Evolutionary conservation across 2,888 invertebrate genomes (phyloP), one percentile per base, ranked within the genome.

Genomic region (Pristionchus mayeri): DNA sequence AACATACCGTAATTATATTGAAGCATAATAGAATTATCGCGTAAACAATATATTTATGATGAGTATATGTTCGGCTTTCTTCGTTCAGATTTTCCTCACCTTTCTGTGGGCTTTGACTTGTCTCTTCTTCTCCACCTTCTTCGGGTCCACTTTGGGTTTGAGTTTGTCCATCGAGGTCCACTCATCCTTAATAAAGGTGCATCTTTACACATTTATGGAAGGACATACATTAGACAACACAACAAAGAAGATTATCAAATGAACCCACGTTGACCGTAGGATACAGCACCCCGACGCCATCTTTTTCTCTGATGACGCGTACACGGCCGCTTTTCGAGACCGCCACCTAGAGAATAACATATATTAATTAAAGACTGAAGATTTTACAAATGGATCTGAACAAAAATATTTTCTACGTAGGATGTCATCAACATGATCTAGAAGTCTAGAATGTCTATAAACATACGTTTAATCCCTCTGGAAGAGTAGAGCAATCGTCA

Each of bases 401-500:
- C n/a, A n/a, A n/a, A 50, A 4, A 52, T 52, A 52, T n/a, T 52
- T 52, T 18, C n/a, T n/a, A n/a, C 11, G 16, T 3, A 21, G 6
- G 52, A 21, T 21, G n/a, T 52, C 0, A 52, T 16, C n/a, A 52
- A 52, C 16, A 0, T 9, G 52, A 18, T 52, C n/a, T n/a, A 52
- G 0, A 52, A 16, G n/a, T 6, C 21, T 52, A 11, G 3, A 6
- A 52, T 57, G 13, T 24, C 18, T 30, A 18, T 50, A 27, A 50
- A 18, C 67, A 1, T 21, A 88, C 88, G 82, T 88, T 88, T 52
- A 91, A 87, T 63, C 91, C 91, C 13, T 91, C 91, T 11, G 91
- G 91, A 30, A 91, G 87, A 6, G 91, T 90, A 40, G 84, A 88
- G 84, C 89, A 90, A n/a, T 91, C 91, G 57, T 88, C 91, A 2